Percentiles rank a stretch among this genome's conserved stretches.
Conservation (phyloP, 2,113 vertebrate species). For the Menidia beryllina region DNA sequence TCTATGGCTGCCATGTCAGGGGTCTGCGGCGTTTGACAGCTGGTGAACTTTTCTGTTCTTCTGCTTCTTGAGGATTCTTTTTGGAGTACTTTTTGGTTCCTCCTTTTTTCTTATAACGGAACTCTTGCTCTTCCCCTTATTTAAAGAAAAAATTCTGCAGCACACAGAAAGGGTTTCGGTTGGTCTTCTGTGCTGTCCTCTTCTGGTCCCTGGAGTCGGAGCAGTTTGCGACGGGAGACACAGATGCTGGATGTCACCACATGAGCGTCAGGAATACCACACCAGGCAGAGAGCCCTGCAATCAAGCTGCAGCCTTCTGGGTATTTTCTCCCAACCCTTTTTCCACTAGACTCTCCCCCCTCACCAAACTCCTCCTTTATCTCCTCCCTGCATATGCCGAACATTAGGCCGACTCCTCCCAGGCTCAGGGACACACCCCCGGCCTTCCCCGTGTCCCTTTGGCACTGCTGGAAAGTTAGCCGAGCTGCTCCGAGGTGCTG, state of each 20-base stretch:
- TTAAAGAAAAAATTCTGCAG: constrained; percentile 25
- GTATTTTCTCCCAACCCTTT: constrained; percentile 63
- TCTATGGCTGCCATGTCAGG: constrained; percentile 75
- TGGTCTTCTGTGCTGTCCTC: constrained; percentile 35
- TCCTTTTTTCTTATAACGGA: not conserved
- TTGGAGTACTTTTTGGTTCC: constrained; percentile 24
- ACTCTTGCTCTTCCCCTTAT: constrained; percentile 22
- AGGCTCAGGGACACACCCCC: constrained; percentile 54
- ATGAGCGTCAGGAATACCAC: constrained; percentile 77
- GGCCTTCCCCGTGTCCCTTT: constrained; percentile 29
- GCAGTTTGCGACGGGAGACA: constrained; percentile 58
- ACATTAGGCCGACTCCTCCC: constrained; percentile 39
- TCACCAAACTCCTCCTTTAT: constrained; percentile 59
- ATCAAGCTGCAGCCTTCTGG: constrained; percentile 71
- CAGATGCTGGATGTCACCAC: constrained; percentile 67
- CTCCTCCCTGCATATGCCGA: constrained; percentile 40
- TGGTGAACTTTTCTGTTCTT: constrained; percentile 15
- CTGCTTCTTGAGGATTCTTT: constrained; percentile 4
- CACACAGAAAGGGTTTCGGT: constrained; percentile 42
- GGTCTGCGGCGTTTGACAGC: constrained; percentile 9
- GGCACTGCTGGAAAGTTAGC: constrained; percentile 65
- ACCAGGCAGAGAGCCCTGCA: constrained; percentile 72
- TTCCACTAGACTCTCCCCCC: constrained; percentile 61
- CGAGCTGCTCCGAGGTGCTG: constrained; percentile 41
- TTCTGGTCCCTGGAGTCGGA: constrained; percentile 53